A percentile compares a stretch with the other conserved stretches of the same genome.
Conservation (phyloP, 2,888 invertebrate species). For the Merodon equestris region DNA sequence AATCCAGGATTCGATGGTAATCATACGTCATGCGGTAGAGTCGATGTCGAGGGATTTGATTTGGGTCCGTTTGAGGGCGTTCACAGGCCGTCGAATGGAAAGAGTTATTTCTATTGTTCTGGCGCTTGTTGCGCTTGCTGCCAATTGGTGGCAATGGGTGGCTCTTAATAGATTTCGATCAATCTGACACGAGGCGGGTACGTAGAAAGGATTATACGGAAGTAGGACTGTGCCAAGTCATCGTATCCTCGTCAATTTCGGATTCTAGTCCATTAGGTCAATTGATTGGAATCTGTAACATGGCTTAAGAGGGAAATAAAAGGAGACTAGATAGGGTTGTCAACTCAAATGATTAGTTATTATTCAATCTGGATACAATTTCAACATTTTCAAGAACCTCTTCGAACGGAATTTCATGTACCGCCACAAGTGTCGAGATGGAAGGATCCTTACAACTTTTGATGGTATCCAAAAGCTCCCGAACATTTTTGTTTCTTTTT, state of each 20-base stretch:
- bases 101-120: conserved; percentile 28
- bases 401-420: not conserved
- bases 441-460: too few species aligned
- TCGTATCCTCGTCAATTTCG: too few species aligned
- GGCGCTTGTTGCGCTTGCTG: conserved; percentile 24
- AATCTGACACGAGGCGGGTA: conserved; percentile 5
- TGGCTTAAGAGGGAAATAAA: too few species aligned
- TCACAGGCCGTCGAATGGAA: conserved; percentile 14
- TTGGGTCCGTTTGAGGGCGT: conserved; percentile 51
- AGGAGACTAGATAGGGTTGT: too few species aligned
- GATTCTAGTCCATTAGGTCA: too few species aligned
- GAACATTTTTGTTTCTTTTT: too few species aligned
- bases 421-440: not conserved
- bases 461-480: too few species aligned
- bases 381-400: not conserved
- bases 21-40: conserved; percentile 58
- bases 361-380: not conserved
- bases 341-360: not conserved
- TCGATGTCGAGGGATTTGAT: conserved; percentile 60
- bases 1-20: conserved; percentile 7
- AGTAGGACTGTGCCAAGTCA: too few species aligned
- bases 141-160: conserved; percentile 55
- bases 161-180: conserved; percentile 39
- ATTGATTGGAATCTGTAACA: too few species aligned
- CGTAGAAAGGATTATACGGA: too few species aligned